These are phyloP conservation scores for Python bivittatus DNA, from an alignment of 2,113 vertebrate genomes.

Conservation along the genomic window DNA sequence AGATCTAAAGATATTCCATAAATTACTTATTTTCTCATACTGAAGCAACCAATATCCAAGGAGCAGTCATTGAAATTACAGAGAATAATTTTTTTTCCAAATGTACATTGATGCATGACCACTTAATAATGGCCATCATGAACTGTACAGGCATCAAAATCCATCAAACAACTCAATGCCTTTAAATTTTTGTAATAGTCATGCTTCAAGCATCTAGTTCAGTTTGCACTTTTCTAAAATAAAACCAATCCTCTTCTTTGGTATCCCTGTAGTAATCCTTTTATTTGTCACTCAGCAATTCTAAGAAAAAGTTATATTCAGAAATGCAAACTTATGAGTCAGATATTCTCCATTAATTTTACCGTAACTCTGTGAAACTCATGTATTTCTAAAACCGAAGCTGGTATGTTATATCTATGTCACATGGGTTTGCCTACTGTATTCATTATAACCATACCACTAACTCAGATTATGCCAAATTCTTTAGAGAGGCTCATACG, in stretches of 20 bases:
- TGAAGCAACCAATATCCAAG: background rate
- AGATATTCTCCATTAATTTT: background rate
- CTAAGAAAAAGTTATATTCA: background rate
- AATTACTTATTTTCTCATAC: background rate
- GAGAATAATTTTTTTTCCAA: background rate
- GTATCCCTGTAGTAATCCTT: background rate
- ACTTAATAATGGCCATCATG: background rate
- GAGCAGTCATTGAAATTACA: background rate
- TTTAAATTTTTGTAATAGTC: background rate
- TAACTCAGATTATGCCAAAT: background rate
- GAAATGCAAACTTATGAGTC: conserved; percentile 8
- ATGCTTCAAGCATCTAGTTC: background rate
- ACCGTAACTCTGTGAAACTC: background rate
- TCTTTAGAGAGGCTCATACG: background rate
- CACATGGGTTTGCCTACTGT: background rate
- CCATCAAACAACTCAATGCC: background rate
- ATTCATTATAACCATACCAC: background rate
- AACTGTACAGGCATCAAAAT: background rate
- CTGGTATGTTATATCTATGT: background rate
- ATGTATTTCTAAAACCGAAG: background rate
- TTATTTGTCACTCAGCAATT: background rate
- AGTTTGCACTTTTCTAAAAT: background rate
- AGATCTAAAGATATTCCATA: background rate
- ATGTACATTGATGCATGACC: background rate
- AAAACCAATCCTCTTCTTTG: background rate